Base-by-base conservation (phyloP, 2,797 vertebrate genomes). In the Schizopygopsis malacanthus region DNA sequence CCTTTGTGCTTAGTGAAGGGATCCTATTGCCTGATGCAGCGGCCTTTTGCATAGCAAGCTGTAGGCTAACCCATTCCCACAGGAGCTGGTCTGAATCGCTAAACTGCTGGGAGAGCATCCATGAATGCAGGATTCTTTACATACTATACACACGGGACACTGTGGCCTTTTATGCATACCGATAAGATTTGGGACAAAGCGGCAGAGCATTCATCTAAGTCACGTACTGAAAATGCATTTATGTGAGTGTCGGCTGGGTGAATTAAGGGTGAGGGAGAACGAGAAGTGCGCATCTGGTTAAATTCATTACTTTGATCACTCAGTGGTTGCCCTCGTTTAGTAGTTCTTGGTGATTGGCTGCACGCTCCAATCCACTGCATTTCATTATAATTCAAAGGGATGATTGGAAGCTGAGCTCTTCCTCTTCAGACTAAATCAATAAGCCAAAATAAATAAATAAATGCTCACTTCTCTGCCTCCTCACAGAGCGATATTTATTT, bases 401-500 rank as follows among this genome's bases (percentile, higher is more conserved):
- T 92, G 90, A 91, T 88, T 90, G 9, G 72, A 87, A 63, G 86
- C 85, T 88, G 71, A 84, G 81, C 82, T 85, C 85, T 91, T 85
- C 84, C 91, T 89, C 83, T 33, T 6, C 76, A 89, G 83, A 81
- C 84, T 89, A 87, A 94, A 93, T 93, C 92, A 90, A 93, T 92
- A 86, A 78, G 83, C 87, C 85, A 81, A 84, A 79, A 84, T 81
- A 76, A 81, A 86, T 72, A 83, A 87, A 89, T 78, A 87, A 87
- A 79, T 79, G 82, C 86, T 81, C 33, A 33, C 54, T 88, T 39
- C n/a, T 56, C 61, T 89, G 86, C 89, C 83, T 78, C 54, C 75
- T 45, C 77, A 69, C 28, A 11, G 69, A 85, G 78, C 10, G 54
- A 41, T 73, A 65, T 87, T 85, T 85, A 81, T 82, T 78, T 81